Base-by-base conservation (phyloP, 2,113 vertebrate species). In the Syngnathus floridae region DNA sequence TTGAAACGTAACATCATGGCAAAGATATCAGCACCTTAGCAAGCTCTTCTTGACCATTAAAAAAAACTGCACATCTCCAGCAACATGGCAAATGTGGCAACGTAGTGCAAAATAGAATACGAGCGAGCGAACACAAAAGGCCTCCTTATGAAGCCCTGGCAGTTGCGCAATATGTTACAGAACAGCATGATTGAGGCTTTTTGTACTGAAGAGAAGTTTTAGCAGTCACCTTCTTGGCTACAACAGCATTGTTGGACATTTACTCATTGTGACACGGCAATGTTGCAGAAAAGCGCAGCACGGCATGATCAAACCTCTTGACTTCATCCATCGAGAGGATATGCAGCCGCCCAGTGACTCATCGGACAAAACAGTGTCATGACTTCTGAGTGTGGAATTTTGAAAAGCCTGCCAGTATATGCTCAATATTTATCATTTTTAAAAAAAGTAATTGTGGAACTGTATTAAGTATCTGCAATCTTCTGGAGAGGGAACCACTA, bases 231-330 rank as follows among this genome's bases (percentile, higher is more conserved):
- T 49, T 19, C n/a, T n/a, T 49, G 46, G 46, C 19, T n/a, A 3
- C 46, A n/a, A 49, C 46, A n/a, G 45, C 45, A 17, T 49, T 49
- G 5, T 7, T n/a, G n/a, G 46, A 49, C 17, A 19, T 49, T 49
- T 19, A n/a, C 17, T n/a, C 46, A n/a, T n/a, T 48, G 46, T 17
- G n/a, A 19, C 26, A 31, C 26, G 26, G 26, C 1, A 71, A 22
- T 84, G 51, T 87, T 89, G 10, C 75, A 92, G 91, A 81, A 73
- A 84, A 1, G 67, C 64, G 10, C 88, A 91, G 52, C 69, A 78
- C 41, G 90, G 89, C 59, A 87, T 91, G 88, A 87, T 91, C 60
- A 89, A 89, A 76, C 89, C 89, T 58, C 56, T 77, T 70, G 79
- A 92, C 81, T 91, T 92, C 62, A 84, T 77, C 40, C 7, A 79